Percentiles rank a stretch among this genome's conserved stretches.
These are phyloP conservation scores for Sisor rabdophorus DNA, from an alignment of 2,113 vertebrate genomes.

Conservation along the genomic window DNA sequence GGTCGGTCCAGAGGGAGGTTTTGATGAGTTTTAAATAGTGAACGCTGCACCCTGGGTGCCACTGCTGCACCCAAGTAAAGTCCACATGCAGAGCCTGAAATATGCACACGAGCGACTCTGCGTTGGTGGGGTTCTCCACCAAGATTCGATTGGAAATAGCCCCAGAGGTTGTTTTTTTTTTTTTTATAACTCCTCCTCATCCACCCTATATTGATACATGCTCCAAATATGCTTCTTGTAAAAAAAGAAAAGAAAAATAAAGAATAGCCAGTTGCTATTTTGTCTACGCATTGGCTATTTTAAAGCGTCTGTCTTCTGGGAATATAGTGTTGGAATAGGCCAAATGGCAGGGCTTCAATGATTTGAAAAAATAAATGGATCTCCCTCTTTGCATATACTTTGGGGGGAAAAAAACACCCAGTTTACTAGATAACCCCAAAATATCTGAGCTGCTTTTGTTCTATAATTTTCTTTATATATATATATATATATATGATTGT, in stretches of 20 bases:
- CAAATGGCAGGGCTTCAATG: slow-evolving; percentile 2
- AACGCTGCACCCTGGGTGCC: slow-evolving; percentile 46
- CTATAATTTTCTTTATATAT: neutral
- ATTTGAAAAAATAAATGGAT: too few species aligned
- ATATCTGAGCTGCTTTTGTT: neutral
- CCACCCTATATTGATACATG: slow-evolving; percentile 21
- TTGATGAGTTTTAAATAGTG: slow-evolving; percentile 40
- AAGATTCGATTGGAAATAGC: slow-evolving; percentile 32
- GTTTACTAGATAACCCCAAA: neutral
- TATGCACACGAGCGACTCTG: slow-evolving; percentile 13
- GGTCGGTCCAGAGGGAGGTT: slow-evolving; percentile 30
- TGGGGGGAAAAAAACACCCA: neutral
- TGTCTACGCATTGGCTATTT: slow-evolving; percentile 18
- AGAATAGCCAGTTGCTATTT: slow-evolving; percentile 30
- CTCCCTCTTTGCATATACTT: neutral
- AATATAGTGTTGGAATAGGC: neutral
- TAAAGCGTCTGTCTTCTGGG: slow-evolving; percentile 5
- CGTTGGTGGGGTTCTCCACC: slow-evolving; percentile 40
- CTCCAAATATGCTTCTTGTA: slow-evolving; percentile 24
- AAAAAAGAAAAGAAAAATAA: neutral
- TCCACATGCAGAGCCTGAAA: slow-evolving; percentile 25
- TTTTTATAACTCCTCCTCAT: slow-evolving; percentile 4
- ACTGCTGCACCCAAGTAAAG: slow-evolving; percentile 34
- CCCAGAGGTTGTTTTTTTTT: slow-evolving; percentile 5
- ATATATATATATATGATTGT: slow-evolving; percentile 31